Evolutionary conservation across 2,113 vertebrate species (phyloP).

Genomic region (Taurulus bubalis): DNA sequence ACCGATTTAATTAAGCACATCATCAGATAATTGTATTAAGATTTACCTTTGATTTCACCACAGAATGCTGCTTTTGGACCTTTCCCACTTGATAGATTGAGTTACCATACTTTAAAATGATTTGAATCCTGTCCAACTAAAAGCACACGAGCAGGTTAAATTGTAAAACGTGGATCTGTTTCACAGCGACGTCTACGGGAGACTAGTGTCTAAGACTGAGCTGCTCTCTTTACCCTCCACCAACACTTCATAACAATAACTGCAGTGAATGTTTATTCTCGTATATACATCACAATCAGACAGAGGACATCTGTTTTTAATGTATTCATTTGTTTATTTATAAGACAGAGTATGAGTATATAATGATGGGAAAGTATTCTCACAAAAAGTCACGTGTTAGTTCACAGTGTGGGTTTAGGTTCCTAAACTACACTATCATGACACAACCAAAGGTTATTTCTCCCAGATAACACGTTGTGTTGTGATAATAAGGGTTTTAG

Average conservation of each 20-base stretch:
- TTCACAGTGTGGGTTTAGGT: not conserved
- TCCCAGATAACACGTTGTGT: not conserved
- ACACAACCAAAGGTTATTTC: not conserved
- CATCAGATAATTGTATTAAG: not conserved
- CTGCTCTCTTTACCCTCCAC: not conserved
- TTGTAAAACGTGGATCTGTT: not conserved
- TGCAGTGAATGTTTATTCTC: not conserved
- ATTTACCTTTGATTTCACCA: not conserved
- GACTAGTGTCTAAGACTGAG: not conserved
- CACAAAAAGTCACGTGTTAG: not conserved
- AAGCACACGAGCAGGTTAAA: not conserved
- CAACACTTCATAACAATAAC: not conserved
- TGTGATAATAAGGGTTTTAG: not conserved
- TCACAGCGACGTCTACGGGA: slow-evolving; percentile 1
- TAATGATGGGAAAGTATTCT: not conserved
- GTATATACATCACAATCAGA: not conserved
- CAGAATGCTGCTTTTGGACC: not conserved
- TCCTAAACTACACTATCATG: not conserved
- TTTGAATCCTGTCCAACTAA: not conserved
- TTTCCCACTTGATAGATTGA: not conserved
- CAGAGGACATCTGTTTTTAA: not conserved
- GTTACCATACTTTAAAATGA: not conserved
- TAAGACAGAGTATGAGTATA: too few relatives aligned
- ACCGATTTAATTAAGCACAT: not conserved
- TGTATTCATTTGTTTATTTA: not conserved